These are phyloP conservation scores for Zaprionus nigranus DNA, from an alignment of 1,140 invertebrate genomes.

Conservation along the genomic window DNA sequence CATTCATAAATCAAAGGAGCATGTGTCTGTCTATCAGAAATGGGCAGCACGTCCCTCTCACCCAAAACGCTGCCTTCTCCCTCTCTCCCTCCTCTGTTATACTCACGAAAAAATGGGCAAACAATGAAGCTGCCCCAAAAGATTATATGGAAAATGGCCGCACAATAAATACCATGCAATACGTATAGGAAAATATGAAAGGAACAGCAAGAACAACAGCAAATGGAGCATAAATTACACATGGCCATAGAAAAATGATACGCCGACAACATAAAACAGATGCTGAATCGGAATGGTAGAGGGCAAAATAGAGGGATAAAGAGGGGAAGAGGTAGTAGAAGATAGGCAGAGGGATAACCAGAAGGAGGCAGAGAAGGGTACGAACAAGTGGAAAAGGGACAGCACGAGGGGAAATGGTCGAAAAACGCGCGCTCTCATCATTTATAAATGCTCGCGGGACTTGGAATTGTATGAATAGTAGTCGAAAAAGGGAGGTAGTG, in stretches of 20 bases:
- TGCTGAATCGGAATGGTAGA: conserved; percentile 44
- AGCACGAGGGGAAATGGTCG: not conserved
- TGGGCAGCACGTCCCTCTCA: not conserved
- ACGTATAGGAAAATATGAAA: conserved; percentile 65
- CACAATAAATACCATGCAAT: conserved; percentile 67
- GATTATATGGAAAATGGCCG: conserved; percentile 76
- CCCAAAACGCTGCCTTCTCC: no score
- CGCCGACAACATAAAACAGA: conserved; percentile 78
- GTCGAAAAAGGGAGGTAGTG: not conserved
- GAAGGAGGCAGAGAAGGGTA: not conserved
- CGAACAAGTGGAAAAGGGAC: not conserved
- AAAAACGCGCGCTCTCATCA: conserved; percentile 68
- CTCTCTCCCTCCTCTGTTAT: not conserved
- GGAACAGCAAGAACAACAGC: conserved; percentile 39
- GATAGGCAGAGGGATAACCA: not conserved
- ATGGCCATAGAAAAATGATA: conserved; percentile 81
- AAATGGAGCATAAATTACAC: conserved; percentile 81
- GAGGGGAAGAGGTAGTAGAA: not conserved
- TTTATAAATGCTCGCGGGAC: conserved; percentile 72
- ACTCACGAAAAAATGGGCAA: conserved; percentile 42
- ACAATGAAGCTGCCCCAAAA: conserved; percentile 65
- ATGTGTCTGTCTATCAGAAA: conserved; percentile 74
- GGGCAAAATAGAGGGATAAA: not conserved
- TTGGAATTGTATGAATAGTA: conserved; percentile 15
- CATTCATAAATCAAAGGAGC: conserved; percentile 81